Base-by-base conservation (phyloP, 2,797 vertebrate species). In the Triplophysa bombifrons region DNA sequence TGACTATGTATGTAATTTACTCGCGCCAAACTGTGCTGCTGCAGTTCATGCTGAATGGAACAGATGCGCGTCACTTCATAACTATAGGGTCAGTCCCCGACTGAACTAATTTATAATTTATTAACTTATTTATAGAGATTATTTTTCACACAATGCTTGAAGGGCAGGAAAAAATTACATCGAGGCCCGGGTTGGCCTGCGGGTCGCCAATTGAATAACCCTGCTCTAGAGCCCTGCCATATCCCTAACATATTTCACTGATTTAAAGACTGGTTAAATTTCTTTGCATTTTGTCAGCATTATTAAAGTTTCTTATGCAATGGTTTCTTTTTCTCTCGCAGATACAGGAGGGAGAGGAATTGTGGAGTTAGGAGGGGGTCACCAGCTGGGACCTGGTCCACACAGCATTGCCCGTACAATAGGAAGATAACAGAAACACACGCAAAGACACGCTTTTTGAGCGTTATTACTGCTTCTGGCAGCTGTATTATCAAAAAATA, bases 311-410 rank as follows among this genome's bases (percentile, higher is more conserved):
- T 51, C 66, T 7, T 77, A 0, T 48, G 9, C 58, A 65, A 50
- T 50, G 46, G 17, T 83, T 69, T 84, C 68, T 84, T 90, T 38
- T 38, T 68, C 22, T 76, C 22, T 25, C 41, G 25, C 66, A 87
- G 27, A 20, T 78, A 78, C 53, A 83, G 58, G 77, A 76, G 67
- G 89, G 87, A 88, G 89, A 87, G 89, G 87, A 91, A 89, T 86
- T 87, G 88, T 70, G 38, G 65, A 6, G 58, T 74, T 73, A 60
- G 86, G 73, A 72, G 89, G 88, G 90, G 90, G 89, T 91, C 85
- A 91, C 90, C 92, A 88, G 86, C 69, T 86, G 84, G 90, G 90
- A 91, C 91, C 91, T 90, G 90, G 83, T 90, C 76, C 89, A 86
- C 85, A 90, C 90, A 87, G 88, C 89, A 85, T 92, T 92, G 88